These are phyloP conservation scores for Pseudomyrmex concolor DNA, from an alignment of 1,140 invertebrate genomes.

Conservation along the genomic window DNA sequence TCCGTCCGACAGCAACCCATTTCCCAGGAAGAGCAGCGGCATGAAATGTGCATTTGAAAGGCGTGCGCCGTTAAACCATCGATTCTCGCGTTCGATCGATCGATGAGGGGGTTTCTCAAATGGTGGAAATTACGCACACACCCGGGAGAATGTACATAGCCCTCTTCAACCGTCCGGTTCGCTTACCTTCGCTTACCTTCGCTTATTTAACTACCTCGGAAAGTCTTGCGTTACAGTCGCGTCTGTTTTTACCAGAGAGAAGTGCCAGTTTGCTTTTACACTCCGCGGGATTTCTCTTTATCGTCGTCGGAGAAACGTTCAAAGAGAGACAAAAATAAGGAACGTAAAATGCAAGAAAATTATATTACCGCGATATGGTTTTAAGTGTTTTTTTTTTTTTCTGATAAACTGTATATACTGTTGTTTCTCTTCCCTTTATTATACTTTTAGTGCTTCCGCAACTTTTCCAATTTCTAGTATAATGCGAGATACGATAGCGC, in stretches of 20 bases:
- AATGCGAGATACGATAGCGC: no score
- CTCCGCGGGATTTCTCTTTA: no score
- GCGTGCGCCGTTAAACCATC: conserved; percentile 58
- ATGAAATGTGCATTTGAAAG: conserved; percentile 53
- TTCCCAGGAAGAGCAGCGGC: conserved; percentile 59
- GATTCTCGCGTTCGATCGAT: not conserved
- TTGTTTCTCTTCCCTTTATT: not conserved
- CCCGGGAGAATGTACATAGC: no score
- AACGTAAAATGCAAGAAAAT: not conserved
- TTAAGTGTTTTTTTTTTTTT: not conserved
- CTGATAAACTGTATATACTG: not conserved
- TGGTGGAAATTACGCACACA: conserved; percentile 1
- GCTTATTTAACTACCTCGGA: conserved; percentile 1
- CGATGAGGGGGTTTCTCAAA: not conserved
- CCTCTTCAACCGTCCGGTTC: not conserved
- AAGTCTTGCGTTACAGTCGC: not conserved
- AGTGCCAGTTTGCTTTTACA: no score
- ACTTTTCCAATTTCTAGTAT: no score
- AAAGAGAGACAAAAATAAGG: not conserved
- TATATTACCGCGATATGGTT: not conserved
- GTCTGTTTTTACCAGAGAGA: not conserved
- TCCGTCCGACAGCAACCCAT: not conserved
- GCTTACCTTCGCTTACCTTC: not conserved
- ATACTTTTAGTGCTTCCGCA: not conserved
- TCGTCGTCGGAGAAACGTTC: no score